Evolutionary conservation across 2,113 vertebrate genomes (phyloP), one percentile per base, ranked within the genome.

Genomic region (Hylia prasina): DNA sequence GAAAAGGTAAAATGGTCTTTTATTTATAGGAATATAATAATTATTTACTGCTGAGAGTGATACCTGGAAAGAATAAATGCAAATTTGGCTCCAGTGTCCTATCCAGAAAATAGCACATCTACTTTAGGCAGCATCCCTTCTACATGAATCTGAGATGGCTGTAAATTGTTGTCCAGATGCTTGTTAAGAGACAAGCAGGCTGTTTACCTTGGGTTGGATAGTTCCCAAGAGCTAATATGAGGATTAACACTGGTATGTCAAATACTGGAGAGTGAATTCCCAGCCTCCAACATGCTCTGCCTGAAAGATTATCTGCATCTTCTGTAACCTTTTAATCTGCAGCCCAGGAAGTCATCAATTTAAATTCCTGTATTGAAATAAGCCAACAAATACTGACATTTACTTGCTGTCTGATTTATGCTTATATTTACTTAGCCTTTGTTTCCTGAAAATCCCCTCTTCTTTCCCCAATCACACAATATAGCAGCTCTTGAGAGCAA

Each of bases 311-410:
- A 78, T 53, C 58, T 90, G 22, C 31, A 71, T 91, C 37, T 60
- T 56, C 64, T 89, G 35, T 89, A 84, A 91, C 56, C 64, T 89
- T 90, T 94, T 75, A 61, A 90, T 92, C 47, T 89, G 65, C 68
- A 83, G 40, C 56, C 77, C 60, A 76, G 48, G 73, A 95, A 94
- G 33, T 63, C 17, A 75, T 82, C 28, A 64, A 1, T 90, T 93
- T 83, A 64, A 92, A 83, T 81, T 90, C 72, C 33, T 33, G 5
- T 40, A 37, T 42, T 61, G 69, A 78, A 92, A 86, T 48, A 87
- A 92, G 56, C 3, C 13, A 88, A 66, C 68, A 92, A 69, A 44
- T 72, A 35, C 24, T 51, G 44, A 30, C 28, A 57, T 90, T 81
- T 6, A 4, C 22, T 87, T 71, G 30, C 39, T 63, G 4, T 82